Evolutionary conservation across 1,140 invertebrate genomes (phyloP), one percentile per base, ranked within the genome.

Genomic region (Papilio polytes): DNA sequence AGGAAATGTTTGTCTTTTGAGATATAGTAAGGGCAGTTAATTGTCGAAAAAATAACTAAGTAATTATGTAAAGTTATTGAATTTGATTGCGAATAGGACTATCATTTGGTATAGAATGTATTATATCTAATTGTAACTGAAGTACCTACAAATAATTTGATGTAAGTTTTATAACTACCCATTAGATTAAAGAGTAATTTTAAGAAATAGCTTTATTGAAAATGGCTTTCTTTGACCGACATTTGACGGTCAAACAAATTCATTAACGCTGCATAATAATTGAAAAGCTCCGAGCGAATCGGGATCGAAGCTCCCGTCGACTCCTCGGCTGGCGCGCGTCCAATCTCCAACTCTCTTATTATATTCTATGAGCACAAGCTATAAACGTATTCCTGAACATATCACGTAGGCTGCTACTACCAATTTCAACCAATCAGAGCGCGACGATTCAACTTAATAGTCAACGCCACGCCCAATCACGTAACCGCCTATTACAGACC

Each of bases 391-490:
- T 94, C 89, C 89, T 87, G 93, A 91, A 94, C 94, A 95, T 94
- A 95, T 94, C 94, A 95, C 94, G 94, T 95, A 92, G 89, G 80
- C 89, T 88, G 89, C 94, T 95, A 94, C 92, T 91, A 92, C 90
- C 92, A 92, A 94, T 95, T 95, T 93, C 89, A 95, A 94, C 94
- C 94, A 95, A 95, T 95, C 94, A 94, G 89, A 88, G 84, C 86
- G 91, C 91, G 92, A 94, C 94, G 92, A 95, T 95, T 94, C 92
- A 93, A 93, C 91, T 94, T 94, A 94, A 94, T 95, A 95, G 92
- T 84, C 83, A 72, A 85, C 81, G 91, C 94, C 94, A 94, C 94
- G 94, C 94, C 94, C 94, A 89, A 90, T 94, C 94, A 95, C 94
- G 94, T 95, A 94, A 92, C 94, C 94, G 94, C 94, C 94, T 95